These are phyloP conservation scores for Manis javanica DNA, from an alignment of 2,797 vertebrate species.

Conservation along the genomic window DNA sequence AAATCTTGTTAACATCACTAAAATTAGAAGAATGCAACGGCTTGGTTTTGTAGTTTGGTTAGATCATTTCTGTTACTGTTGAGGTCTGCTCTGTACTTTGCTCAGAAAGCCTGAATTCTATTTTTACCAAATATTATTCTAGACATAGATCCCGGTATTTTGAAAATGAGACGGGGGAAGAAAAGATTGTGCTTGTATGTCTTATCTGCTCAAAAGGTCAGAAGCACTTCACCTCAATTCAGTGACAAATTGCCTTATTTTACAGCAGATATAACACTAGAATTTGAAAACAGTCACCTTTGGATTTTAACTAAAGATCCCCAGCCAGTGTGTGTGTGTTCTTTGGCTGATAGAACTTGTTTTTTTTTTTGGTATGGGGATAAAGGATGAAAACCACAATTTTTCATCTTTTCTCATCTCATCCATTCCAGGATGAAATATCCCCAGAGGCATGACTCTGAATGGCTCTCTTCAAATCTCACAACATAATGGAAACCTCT, in stretches of 20 bases:
- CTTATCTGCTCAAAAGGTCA: conserved; percentile 75
- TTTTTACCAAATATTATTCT: conserved; percentile 51
- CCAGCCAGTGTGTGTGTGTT: not conserved
- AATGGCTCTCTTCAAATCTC: conserved; percentile 72
- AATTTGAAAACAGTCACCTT: conserved; percentile 65
- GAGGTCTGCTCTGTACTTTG: conserved; percentile 47
- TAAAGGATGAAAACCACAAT: not conserved
- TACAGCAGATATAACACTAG: conserved; percentile 71
- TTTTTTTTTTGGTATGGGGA: not conserved
- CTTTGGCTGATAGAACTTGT: conserved; percentile 7
- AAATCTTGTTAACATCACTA: conserved; percentile 83
- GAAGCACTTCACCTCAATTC: conserved; percentile 68
- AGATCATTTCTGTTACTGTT: conserved; percentile 74
- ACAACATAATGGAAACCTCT: conserved; percentile 55
- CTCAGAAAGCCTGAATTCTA: conserved; percentile 64
- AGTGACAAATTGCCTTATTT: conserved; percentile 79
- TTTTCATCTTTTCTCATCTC: conserved; percentile 50
- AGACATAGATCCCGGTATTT: not conserved
- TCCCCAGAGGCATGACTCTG: conserved; percentile 60
- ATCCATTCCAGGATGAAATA: conserved; percentile 63
- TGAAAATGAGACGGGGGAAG: not conserved
- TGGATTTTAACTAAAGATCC: conserved; percentile 60
- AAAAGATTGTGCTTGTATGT: not conserved
- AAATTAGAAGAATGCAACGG: conserved; percentile 84
- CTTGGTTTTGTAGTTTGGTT: conserved; percentile 77